Percentiles rank a stretch among this genome's conserved stretches.
Evolutionary conservation across 1,140 invertebrate genomes (phyloP).

Genomic region (Kradibia gibbosae): DNA sequence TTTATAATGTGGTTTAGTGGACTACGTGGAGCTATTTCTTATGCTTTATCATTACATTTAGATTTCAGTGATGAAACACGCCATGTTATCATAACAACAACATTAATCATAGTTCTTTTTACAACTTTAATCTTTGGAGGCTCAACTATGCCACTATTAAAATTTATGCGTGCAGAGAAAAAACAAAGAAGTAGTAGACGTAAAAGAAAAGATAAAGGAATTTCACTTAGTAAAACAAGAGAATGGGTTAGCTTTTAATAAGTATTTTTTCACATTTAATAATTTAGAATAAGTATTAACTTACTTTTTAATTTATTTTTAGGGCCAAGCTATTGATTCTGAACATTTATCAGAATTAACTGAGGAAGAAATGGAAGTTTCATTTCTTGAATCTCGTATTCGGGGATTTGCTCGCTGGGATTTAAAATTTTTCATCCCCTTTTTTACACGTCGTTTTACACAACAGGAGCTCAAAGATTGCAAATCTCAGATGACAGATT

Average conservation of each 20-base stretch:
- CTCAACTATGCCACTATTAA: slow-evolving; percentile 96
- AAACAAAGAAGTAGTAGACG: slow-evolving; percentile 77
- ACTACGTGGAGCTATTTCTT: slow-evolving; percentile 96
- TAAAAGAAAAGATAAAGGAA: slow-evolving; percentile 84
- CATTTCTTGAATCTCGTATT: slow-evolving; percentile 78
- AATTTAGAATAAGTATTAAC: not conserved
- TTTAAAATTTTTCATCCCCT: slow-evolving; percentile 94
- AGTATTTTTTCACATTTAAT: not conserved
- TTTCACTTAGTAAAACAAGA: slow-evolving; percentile 95
- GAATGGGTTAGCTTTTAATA: slow-evolving; percentile 82
- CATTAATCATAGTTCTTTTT: slow-evolving; percentile 96
- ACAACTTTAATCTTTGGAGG: slow-evolving; percentile 96
- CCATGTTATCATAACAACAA: slow-evolving; percentile 97
- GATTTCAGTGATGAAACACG: slow-evolving; percentile 94
- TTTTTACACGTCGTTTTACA: slow-evolving; percentile 95
- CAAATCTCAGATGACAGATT: slow-evolving; percentile 94
- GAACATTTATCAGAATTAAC: slow-evolving; percentile 96
- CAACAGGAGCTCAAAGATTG: slow-evolving; percentile 96
- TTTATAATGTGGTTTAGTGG: slow-evolving; percentile 99
- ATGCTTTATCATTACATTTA: slow-evolving; percentile 96
- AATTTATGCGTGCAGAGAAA: slow-evolving; percentile 83
- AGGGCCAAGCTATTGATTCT: slow-evolving; percentile 95
- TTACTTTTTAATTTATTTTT: slow-evolving; percentile 55
- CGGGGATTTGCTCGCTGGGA: slow-evolving; percentile 92
- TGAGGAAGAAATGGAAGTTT: slow-evolving; percentile 92